Percentiles rank a stretch among this genome's conserved stretches.
Conservation (phyloP, 2,888 invertebrate genomes). For the Parthenolecanium corni region DNA sequence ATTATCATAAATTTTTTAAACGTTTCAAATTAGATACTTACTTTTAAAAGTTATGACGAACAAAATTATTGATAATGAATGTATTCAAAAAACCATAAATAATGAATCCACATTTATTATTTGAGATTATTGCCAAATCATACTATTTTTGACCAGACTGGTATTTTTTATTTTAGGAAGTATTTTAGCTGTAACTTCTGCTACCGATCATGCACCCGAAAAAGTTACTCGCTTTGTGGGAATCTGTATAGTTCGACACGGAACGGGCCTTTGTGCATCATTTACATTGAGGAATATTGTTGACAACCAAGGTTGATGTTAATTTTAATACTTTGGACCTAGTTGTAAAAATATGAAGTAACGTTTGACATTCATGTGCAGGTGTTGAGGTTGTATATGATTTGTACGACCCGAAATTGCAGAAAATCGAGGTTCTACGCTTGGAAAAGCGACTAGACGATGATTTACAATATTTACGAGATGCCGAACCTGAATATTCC, state of each 20-base stretch:
- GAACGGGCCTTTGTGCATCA: conserved; percentile 68
- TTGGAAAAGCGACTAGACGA: conserved; percentile 89
- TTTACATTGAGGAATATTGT: conserved; percentile 87
- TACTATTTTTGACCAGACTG: not conserved
- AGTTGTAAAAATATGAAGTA: not conserved
- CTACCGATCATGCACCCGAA: conserved; percentile 72
- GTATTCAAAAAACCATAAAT: not conserved
- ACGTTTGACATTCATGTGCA: conserved; percentile 32
- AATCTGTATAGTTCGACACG: conserved; percentile 79
- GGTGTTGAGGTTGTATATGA: conserved; percentile 63
- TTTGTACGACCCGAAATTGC: conserved; percentile 86
- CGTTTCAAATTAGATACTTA: no score
- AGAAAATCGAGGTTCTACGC: conserved; percentile 76
- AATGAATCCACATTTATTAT: not conserved
- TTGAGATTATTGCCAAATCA: not conserved
- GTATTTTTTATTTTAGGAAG: conserved; percentile 39
- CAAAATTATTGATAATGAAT: no score
- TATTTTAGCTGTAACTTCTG: conserved; percentile 72
- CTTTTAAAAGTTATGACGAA: no score
- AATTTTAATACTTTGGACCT: not conserved
- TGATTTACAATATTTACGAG: conserved; percentile 73
- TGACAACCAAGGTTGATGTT: conserved; percentile 52
- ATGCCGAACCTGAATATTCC: conserved; percentile 81
- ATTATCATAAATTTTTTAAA: no score
- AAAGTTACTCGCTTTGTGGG: conserved; percentile 82